Base-by-base conservation (phyloP, 2,888 invertebrate species). In the Dicycla oo region DNA sequence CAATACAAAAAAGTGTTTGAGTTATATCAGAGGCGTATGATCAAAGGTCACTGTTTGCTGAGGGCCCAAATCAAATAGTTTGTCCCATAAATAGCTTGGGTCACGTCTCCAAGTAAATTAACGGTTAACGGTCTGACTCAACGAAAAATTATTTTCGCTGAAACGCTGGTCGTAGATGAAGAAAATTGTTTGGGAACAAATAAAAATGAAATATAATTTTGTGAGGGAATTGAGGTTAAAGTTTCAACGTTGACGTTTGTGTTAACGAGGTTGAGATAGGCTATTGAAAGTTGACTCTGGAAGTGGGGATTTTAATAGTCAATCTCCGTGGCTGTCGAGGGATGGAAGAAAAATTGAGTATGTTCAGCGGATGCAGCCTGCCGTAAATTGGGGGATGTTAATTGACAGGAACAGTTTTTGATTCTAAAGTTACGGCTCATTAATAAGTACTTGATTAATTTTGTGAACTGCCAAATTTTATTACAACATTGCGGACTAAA, bases 21-120 rank as follows among this genome's bases (percentile, higher is more conserved):
- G 75, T 81, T 81, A 84, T 82, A 81, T 77, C 77, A 54, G 66
- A 77, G 80, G 78, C 75, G 75, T 75, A 82, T 73, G 85, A 86
- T 87, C 87, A 87, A 86, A 87, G 87, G 85, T 78, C 81, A 70
- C 58, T 86, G 80, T 87, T 87, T 87, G 79, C 76, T 74, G 77
- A 84, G 85, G 82, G 80, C 64, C 75, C 81, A 85, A 84, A 87
- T 88, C 85, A 88, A 87, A 88, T 84, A 88, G 85, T 87, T 86
- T 82, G 85, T 83, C 87, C 82, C 77, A 86, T 85, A 88, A 85
- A 85, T 88, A 87, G 81, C 80, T 75, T n/a, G 85, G 85, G 83
- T 85, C 88, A 81, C 85, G 80, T 87, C 82, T 83, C 69, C 47
- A 65, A 82, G 78, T 88, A 87, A 86, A 87, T 86, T 85, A n/a